Percentiles rank a stretch among this genome's conserved stretches.
phyloP scores from a whole-genome alignment of 30 jellyfish, hydroid and myxozoan genomes.

The Pseudorhiza aurosa region DNA sequence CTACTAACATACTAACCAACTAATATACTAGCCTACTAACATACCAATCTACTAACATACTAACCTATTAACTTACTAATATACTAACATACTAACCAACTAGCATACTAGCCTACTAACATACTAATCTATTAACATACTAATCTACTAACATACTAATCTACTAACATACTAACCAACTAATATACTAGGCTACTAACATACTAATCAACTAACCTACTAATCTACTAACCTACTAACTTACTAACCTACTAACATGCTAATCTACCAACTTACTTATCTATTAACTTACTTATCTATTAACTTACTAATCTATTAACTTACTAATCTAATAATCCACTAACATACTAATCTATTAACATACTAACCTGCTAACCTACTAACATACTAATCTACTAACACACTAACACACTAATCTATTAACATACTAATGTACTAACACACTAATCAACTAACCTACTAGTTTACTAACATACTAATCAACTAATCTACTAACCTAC shows the following conservation, averaged over 20 bases:
- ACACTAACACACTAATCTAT: background rate
- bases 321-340: background rate
- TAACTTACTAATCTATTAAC: background rate
- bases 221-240: background rate
- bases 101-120: background rate
- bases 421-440: background rate
- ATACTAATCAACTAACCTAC: background rate
- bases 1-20: background rate
- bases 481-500: background rate
- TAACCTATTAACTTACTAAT: background rate
- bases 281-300: background rate
- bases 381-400: background rate
- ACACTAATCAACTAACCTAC: background rate
- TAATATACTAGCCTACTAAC: background rate
- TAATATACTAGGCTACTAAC: background rate
- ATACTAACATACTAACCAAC: background rate
- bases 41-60: background rate
- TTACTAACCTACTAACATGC: background rate
- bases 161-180: background rate
- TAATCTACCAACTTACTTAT: background rate
- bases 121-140: background rate
- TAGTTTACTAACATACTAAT: background rate
- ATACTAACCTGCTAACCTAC: background rate
- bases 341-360: background rate
- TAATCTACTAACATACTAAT: background rate